A percentile compares a stretch with the other conserved stretches of the same genome.
phyloP scores from a whole-genome alignment of 2,797 vertebrate genomes.

The Chromobotia macracanthus region DNA sequence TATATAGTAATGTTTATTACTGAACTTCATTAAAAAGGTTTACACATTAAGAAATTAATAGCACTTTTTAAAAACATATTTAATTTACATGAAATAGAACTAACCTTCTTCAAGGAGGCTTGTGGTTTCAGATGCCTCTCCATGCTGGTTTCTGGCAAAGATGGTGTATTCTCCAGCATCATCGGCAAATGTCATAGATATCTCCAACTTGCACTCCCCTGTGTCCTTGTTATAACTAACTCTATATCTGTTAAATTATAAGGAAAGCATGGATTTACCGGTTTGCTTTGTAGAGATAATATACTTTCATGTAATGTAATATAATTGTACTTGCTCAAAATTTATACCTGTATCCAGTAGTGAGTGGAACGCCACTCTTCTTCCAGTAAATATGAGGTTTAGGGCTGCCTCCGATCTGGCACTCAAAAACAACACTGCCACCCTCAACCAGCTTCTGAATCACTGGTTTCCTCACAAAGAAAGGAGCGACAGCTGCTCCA shows the following conservation, averaged over 20 bases:
- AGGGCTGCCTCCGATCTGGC: conserved; percentile 86
- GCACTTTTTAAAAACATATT: too few relatives aligned
- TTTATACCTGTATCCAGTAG: conserved; percentile 88
- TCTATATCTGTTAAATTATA: conserved; percentile 81
- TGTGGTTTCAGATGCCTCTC: conserved; percentile 88
- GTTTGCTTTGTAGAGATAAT: not conserved
- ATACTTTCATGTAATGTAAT: not conserved
- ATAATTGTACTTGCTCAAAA: not conserved
- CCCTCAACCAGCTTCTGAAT: conserved; percentile 87
- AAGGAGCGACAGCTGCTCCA: conserved; percentile 80
- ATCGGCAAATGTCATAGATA: conserved; percentile 98
- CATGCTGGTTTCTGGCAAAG: conserved; percentile 87
- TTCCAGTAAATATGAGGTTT: conserved; percentile 90
- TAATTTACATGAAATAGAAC: conserved; percentile 11
- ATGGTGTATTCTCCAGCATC: conserved; percentile 96
- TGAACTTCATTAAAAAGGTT: not conserved
- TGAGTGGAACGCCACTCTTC: conserved; percentile 86
- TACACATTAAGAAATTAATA: too few relatives aligned
- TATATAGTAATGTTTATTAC: conserved; percentile 6
- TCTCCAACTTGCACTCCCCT: conserved; percentile 92
- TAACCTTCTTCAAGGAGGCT: conserved; percentile 93
- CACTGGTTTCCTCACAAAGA: conserved; percentile 82
- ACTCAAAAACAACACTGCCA: conserved; percentile 83
- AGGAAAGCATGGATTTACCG: conserved; percentile 20
- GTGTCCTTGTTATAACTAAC: conserved; percentile 84